These are phyloP conservation scores for Rhimphoctona megacephalus DNA, from an alignment of 2,888 invertebrate genomes.

Conservation along the genomic window DNA sequence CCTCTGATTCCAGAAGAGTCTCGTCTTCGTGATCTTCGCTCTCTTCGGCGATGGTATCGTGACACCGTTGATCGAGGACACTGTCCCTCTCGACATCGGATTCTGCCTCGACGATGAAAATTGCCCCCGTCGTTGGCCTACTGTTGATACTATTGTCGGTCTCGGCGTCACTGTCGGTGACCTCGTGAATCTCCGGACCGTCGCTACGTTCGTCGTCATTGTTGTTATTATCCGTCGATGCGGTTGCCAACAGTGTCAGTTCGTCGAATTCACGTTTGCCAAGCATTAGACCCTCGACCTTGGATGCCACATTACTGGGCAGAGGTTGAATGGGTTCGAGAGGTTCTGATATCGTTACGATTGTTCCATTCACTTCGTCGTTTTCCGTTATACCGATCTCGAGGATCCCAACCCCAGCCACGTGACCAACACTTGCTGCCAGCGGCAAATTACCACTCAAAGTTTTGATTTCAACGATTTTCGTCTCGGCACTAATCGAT, in stretches of 20 bases:
- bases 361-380: constrained; percentile 57
- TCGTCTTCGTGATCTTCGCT: constrained; percentile 50
- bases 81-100: constrained; percentile 88
- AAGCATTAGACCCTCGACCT: constrained; percentile 71
- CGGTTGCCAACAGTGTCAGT: constrained; percentile 64
- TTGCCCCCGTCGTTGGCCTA: constrained; percentile 69
- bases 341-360: constrained; percentile 79
- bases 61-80: constrained; percentile 79
- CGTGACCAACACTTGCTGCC: constrained; percentile 79
- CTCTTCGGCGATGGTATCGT: constrained; percentile 79
- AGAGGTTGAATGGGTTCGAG: constrained; percentile 75
- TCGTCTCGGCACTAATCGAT: constrained; percentile 70
- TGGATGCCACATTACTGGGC: constrained; percentile 70
- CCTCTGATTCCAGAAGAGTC: constrained; percentile 11
- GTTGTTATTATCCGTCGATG: constrained; percentile 52
- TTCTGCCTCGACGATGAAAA: constrained; percentile 88
- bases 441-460: constrained; percentile 76
- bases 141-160: constrained; percentile 72
- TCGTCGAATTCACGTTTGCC: constrained; percentile 70
- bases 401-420: constrained; percentile 80
- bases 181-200: constrained; percentile 80
- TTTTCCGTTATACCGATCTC: constrained; percentile 71
- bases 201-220: constrained; percentile 76
- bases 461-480: constrained; percentile 79
- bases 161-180: constrained; percentile 80